A percentile compares a stretch with the other conserved stretches of the same genome.
Conservation (phyloP, 2,797 vertebrate genomes). For the Natrix natrix region DNA sequence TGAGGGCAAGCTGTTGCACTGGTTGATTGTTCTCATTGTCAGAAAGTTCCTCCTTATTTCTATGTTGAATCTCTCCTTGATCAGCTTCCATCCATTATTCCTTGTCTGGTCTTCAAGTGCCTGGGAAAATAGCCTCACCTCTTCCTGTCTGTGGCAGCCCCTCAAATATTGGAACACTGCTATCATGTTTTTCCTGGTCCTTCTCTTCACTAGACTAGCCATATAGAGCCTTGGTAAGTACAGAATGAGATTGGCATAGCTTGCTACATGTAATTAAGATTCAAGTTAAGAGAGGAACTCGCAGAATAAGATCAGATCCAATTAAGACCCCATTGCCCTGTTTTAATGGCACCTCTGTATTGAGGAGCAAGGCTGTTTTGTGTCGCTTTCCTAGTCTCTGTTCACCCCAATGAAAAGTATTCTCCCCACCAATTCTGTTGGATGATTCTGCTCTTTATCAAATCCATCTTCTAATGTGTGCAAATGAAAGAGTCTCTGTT, state of each 20-base stretch:
- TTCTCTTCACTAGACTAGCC: no score
- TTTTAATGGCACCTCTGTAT: conserved; percentile 46
- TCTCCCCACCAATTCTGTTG: conserved; percentile 32
- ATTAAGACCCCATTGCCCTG: not conserved
- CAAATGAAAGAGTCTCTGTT: conserved; percentile 49
- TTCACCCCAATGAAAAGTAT: conserved; percentile 50
- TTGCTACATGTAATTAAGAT: not conserved
- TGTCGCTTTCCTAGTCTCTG: conserved; percentile 44
- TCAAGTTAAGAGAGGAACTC: not conserved
- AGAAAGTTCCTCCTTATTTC: no score
- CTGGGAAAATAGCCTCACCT: no score
- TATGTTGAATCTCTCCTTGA: no score
- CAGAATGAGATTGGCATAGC: not conserved
- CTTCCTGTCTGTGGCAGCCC: no score
- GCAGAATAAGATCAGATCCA: conserved; percentile 34
- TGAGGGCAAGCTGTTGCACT: no score
- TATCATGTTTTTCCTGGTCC: no score
- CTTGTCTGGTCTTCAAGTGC: no score
- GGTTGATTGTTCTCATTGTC: no score
- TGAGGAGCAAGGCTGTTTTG: conserved; percentile 55
- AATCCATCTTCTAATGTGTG: conserved; percentile 60
- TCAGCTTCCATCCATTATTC: no score
- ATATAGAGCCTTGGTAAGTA: not conserved
- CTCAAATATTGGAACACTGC: no score
- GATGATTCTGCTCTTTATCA: conserved; percentile 65